These are phyloP conservation scores for Sphaerophoria rueppellii DNA, from an alignment of 2,888 invertebrate genomes.

Conservation along the genomic window DNA sequence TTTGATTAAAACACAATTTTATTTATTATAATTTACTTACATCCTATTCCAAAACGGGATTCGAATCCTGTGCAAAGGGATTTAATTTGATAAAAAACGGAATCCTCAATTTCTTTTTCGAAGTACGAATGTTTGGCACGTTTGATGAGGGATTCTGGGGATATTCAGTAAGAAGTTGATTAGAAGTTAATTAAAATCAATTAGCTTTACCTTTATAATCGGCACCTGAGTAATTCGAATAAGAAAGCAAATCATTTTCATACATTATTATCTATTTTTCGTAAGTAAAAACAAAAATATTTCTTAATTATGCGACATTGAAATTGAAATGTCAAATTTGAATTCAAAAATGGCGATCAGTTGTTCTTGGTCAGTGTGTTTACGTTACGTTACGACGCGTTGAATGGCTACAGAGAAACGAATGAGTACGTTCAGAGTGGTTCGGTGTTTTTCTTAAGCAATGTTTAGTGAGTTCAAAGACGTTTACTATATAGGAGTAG, in stretches of 20 bases:
- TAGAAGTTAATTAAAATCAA: background rate
- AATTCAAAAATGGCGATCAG: conserved; percentile 52
- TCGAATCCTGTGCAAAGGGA: conserved; percentile 78
- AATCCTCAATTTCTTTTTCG: conserved; percentile 75
- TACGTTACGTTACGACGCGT: background rate
- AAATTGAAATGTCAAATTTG: conserved; percentile 53
- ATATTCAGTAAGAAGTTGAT: background rate
- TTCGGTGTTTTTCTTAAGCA: background rate
- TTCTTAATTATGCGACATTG: background rate
- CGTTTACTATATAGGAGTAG: too few species aligned
- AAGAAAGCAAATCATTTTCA: conserved; percentile 26
- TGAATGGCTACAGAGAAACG: conserved; percentile 19
- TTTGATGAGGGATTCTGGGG: conserved; percentile 75
- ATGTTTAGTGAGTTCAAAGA: too few species aligned
- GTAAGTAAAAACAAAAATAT: background rate
- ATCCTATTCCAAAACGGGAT: conserved; percentile 73
- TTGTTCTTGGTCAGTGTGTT: too few species aligned
- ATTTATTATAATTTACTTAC: conserved; percentile 24
- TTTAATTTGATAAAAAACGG: conserved; percentile 79
- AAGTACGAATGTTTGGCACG: conserved; percentile 78
- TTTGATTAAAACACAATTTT: background rate
- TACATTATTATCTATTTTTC: conserved; percentile 41
- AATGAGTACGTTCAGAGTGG: conserved; percentile 24
- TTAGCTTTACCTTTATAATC: conserved; percentile 50
- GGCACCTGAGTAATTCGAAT: conserved; percentile 52